Percentiles rank a stretch among this genome's conserved stretches.
These are phyloP conservation scores for Gasteruption jaculator DNA, from an alignment of 2,888 invertebrate genomes.

Conservation along the genomic window DNA sequence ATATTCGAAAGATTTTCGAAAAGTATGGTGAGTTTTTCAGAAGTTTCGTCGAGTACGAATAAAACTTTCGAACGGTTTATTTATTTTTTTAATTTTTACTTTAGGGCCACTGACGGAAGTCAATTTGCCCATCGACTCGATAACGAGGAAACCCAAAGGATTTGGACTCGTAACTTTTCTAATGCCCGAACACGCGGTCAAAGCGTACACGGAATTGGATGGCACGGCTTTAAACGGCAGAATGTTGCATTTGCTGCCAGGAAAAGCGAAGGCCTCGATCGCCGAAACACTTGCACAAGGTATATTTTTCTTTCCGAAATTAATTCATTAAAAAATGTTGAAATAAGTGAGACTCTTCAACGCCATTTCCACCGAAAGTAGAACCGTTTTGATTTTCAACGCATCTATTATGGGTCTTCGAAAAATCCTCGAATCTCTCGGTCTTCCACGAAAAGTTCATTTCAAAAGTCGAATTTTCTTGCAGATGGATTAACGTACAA, in stretches of 20 bases:
- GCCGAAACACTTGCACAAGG: conserved; percentile 40
- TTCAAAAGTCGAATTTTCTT: conserved; percentile 28
- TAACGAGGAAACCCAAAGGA: conserved; percentile 81
- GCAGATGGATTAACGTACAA: conserved; percentile 71
- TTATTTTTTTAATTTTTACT: conserved; percentile 6
- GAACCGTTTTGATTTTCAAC: no score
- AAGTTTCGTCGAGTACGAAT: conserved; percentile 6
- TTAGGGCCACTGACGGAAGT: conserved; percentile 82
- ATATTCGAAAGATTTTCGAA: conserved; percentile 76
- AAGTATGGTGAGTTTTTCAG: conserved; percentile 64
- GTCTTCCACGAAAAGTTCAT: not conserved
- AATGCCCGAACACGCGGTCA: conserved; percentile 92
- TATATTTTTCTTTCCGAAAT: conserved; percentile 20
- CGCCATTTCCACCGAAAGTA: not conserved
- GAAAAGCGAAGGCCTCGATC: conserved; percentile 61
- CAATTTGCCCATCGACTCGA: conserved; percentile 80
- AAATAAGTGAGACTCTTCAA: conserved; percentile 5
- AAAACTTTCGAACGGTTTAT: conserved; percentile 10
- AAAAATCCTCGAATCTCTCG: not conserved
- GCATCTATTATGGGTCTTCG: no score
- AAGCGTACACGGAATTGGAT: conserved; percentile 83
- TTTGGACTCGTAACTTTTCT: conserved; percentile 90
- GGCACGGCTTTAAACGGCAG: conserved; percentile 89
- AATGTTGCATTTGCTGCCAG: conserved; percentile 90
- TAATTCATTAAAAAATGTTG: conserved; percentile 43